Conservation (phyloP, 2,888 invertebrate species). For the Paralinhomoeus sp. region DNA sequence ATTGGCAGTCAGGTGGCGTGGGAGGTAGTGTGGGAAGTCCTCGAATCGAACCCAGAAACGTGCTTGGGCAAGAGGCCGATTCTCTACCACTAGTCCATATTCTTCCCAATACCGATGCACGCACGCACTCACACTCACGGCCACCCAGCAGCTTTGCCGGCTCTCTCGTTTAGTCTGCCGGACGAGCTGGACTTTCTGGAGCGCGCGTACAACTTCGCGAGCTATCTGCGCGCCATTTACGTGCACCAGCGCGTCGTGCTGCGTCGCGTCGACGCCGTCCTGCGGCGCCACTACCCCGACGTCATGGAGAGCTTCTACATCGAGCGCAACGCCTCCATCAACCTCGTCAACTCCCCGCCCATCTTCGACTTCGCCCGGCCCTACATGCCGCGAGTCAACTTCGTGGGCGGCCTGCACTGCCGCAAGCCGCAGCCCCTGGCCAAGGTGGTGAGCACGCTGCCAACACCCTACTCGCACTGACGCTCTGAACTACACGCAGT, state of each 20-base stretch:
- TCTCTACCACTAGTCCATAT: too few relatives aligned
- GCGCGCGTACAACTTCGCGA: slow-evolving; percentile 15
- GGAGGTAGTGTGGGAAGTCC: too few relatives aligned
- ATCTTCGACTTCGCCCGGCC: slow-evolving; percentile 24
- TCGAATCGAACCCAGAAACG: too few relatives aligned
- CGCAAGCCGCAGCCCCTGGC: slow-evolving; percentile 12
- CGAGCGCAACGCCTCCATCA: slow-evolving; percentile 23
- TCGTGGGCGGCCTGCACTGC: slow-evolving; percentile 23
- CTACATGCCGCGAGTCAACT: slow-evolving; percentile 17
- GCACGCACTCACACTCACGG: too few relatives aligned
- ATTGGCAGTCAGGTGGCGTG: too few relatives aligned
- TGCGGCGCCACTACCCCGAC: slow-evolving; percentile 12
- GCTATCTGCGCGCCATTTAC: slow-evolving; percentile 19
- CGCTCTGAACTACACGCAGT: too few relatives aligned
- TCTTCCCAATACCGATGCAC: too few relatives aligned
- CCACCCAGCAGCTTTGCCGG: too few relatives aligned
- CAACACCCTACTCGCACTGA: too few relatives aligned
- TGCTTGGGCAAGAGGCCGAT: too few relatives aligned
- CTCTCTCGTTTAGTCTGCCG: slow-evolving; percentile 13
- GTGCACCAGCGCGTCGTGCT: slow-evolving; percentile 22
- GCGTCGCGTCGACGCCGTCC: slow-evolving; percentile 16
- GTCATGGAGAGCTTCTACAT: slow-evolving; percentile 15
- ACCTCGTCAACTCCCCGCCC: slow-evolving; percentile 23
- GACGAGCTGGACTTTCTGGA: slow-evolving; percentile 18
- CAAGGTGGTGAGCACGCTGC: too few relatives aligned